Conservation (phyloP, 1,140 invertebrate species). For the Papilio helenus region DNA sequence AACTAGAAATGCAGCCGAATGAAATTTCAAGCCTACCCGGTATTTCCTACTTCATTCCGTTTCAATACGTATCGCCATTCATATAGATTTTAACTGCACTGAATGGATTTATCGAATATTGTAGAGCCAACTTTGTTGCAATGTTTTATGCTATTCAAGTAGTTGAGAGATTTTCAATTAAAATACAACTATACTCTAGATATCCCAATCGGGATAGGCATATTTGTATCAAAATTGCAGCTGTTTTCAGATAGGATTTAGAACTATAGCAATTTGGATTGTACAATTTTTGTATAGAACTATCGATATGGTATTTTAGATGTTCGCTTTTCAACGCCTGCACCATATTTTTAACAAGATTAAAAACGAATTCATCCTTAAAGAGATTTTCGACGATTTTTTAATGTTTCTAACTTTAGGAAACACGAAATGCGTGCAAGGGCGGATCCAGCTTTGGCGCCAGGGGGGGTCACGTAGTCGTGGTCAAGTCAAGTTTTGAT, state of each 20-base stretch:
- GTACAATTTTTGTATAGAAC: background rate
- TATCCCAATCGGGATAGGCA: background rate
- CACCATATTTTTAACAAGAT: background rate
- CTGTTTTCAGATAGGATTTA: background rate
- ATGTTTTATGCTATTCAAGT: conserved; percentile 13
- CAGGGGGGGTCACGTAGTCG: no score
- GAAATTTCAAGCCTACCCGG: conserved; percentile 11
- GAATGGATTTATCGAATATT: conserved; percentile 20
- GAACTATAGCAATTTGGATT: background rate
- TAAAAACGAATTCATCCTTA: background rate
- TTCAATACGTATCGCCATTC: conserved; percentile 5
- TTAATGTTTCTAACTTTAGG: background rate
- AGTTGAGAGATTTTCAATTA: conserved; percentile 14
- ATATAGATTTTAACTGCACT: conserved; percentile 14
- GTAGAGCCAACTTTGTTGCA: background rate
- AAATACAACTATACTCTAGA: background rate
- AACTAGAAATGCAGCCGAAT: conserved; percentile 5
- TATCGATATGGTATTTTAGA: background rate
- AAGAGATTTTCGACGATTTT: background rate
- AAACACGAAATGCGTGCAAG: background rate
- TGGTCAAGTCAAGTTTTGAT: no score
- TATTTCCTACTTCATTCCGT: conserved; percentile 13
- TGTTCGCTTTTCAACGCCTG: background rate
- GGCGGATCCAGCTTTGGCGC: no score
- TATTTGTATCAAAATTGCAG: background rate